phyloP scores from a whole-genome alignment of 1,140 invertebrate genomes.

The Rhyacophila brunnea region DNA sequence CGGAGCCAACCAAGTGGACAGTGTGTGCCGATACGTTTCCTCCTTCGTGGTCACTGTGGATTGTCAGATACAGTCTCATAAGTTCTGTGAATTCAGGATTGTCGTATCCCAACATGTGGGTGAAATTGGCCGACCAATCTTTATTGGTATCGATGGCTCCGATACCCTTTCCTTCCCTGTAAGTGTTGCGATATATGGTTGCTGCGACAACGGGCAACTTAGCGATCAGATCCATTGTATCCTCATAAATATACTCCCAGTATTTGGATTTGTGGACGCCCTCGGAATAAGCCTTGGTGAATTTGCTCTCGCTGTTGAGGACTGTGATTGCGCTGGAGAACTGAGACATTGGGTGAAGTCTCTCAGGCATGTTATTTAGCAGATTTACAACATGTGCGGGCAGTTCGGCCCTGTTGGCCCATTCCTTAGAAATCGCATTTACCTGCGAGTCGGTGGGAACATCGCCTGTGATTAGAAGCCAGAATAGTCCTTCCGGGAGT shows the following conservation, averaged over 20 bases:
- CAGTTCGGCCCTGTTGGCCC: slow-evolving; percentile 77
- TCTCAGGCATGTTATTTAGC: slow-evolving; percentile 93
- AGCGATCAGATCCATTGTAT: slow-evolving; percentile 94
- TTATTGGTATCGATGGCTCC: slow-evolving; percentile 84
- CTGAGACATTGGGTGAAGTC: slow-evolving; percentile 94
- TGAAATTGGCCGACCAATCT: slow-evolving; percentile 95
- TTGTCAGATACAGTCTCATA: slow-evolving; percentile 92
- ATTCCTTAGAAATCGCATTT: slow-evolving; percentile 84
- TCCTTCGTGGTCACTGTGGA: slow-evolving; percentile 95
- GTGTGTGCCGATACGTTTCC: slow-evolving; percentile 97
- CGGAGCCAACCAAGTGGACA: slow-evolving; percentile 91
- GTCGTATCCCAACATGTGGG: slow-evolving; percentile 89
- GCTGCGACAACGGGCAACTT: slow-evolving; percentile 94
- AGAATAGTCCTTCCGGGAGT: slow-evolving; percentile 94
- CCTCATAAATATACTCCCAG: slow-evolving; percentile 88
- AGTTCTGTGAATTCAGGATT: slow-evolving; percentile 86
- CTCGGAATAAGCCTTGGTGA: slow-evolving; percentile 85
- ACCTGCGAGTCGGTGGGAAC: slow-evolving; percentile 83
- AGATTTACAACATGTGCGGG: slow-evolving; percentile 92
- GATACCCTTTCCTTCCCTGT: slow-evolving; percentile 81
- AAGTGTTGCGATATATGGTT: slow-evolving; percentile 91
- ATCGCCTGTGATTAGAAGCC: slow-evolving; percentile 91
- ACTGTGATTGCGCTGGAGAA: slow-evolving; percentile 90
- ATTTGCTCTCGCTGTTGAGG: slow-evolving; percentile 91
- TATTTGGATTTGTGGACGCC: slow-evolving; percentile 84